Evolutionary conservation across 2,888 invertebrate genomes (phyloP).

Genomic region (Philereme vetulata): DNA sequence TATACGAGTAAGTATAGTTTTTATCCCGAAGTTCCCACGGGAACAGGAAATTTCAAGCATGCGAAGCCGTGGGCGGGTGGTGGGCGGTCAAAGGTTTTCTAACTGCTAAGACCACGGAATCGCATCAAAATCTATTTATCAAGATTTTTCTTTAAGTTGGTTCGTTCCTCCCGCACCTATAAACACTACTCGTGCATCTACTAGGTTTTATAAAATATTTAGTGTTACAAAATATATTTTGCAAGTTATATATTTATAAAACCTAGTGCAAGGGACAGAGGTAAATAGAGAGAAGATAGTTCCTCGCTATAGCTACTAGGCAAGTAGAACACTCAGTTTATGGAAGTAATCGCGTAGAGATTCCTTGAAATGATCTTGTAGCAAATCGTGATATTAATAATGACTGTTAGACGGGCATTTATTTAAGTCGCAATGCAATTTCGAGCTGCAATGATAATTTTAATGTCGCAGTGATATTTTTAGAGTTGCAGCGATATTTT

Average conservation of each 20-base stretch:
- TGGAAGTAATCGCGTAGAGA: slow-evolving; percentile 59
- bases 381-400: slow-evolving; percentile 33
- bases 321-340: slow-evolving; percentile 73
- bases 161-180: slow-evolving; percentile 60
- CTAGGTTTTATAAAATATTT: slow-evolving; percentile 63
- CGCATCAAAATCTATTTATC: not conserved
- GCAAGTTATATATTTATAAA: slow-evolving; percentile 48
- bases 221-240: not conserved
- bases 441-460: slow-evolving; percentile 7
- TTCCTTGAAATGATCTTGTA: slow-evolving; percentile 68
- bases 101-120: slow-evolving; percentile 20
- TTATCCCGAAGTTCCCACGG: too few species aligned
- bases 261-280: slow-evolving; percentile 68
- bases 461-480: slow-evolving; percentile 7
- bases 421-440: slow-evolving; percentile 8
- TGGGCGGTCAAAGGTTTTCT: not conserved
- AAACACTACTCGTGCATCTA: slow-evolving; percentile 77
- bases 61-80: too few species aligned
- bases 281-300: slow-evolving; percentile 67
- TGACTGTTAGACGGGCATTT: slow-evolving; percentile 8
- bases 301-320: slow-evolving; percentile 83
- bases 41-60: too few species aligned
- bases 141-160: slow-evolving; percentile 14
- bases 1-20: too few species aligned
- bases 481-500: slow-evolving; percentile 8